Base-by-base conservation (phyloP, 2,888 invertebrate genomes). In the Apodemia mormo region DNA sequence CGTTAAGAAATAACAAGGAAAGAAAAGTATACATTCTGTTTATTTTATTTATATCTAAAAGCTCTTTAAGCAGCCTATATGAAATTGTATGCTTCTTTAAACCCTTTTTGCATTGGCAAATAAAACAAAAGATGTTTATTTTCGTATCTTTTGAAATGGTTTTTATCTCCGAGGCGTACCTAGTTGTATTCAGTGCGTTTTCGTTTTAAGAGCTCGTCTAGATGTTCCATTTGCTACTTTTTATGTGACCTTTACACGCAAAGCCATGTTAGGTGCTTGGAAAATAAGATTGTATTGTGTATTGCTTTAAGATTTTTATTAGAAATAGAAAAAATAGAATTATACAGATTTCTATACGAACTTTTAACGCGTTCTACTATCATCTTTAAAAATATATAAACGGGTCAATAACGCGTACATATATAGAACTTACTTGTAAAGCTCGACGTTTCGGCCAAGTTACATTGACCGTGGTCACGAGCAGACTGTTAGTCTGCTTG, bases 101-200 rank as follows among this genome's bases (percentile, higher is more conserved):
- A 52, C 52, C 14, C 52, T 52, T 52, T 52, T 52, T 52, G 52
- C 52, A 52, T 52, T 52, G 52, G 52, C 52, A 52, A 52, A 52
- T 52, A 52, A 52, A 52, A 52, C 52, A 52, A 52, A 52, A 52
- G 52, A 52, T 52, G 52, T 52, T 52, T 52, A 52, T 52, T 52
- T 52, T 52, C 52, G 52, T n/a, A n/a, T 52, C 52, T 52, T 52
- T 52, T 22, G 52, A 52, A 52, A 52, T n/a, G 52, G 52, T 52
- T 52, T 52, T 52, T n/a, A 52, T 52, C 52, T 52, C n/a, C n/a
- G n/a, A 52, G 8, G 52, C 52, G 52, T 37, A 37, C 5, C 22
- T 52, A 52, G 52, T 49, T 52, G 14, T 52, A n/a, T n/a, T 52
- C 7, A 14, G 49, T n/a, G n/a, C 52, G 52, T 52, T 52, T 52